Evolutionary conservation across 2,113 vertebrate genomes (phyloP).

Genomic region (Mirounga angustirostris): DNA sequence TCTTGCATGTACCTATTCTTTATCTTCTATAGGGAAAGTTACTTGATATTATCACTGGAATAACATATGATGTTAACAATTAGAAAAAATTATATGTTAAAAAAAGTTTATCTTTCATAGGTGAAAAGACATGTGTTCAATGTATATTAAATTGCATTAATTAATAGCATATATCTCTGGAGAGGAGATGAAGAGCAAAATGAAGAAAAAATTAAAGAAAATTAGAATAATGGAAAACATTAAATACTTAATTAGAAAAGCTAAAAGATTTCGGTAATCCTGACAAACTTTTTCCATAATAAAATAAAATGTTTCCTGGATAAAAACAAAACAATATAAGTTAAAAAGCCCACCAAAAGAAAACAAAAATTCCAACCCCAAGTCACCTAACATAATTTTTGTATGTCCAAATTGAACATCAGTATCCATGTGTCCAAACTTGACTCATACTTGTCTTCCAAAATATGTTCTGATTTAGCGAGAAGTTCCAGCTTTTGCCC

Average conservation of each 20-base stretch:
- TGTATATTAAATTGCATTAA: not conserved
- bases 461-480: not conserved
- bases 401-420: not conserved
- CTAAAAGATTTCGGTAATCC: not conserved
- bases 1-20: not conserved
- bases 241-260: not conserved
- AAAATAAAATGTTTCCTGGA: not conserved
- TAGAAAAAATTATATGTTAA: not conserved
- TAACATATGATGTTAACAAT: not conserved
- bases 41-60: not conserved
- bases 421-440: not conserved
- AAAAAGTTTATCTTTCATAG: not conserved
- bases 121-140: not conserved
- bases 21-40: not conserved
- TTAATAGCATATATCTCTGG: not conserved
- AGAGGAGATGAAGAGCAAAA: not conserved
- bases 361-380: not conserved
- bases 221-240: not conserved
- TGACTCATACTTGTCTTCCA: not conserved
- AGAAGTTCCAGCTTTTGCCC: not conserved
- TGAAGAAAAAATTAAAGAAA: not conserved
- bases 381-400: not conserved
- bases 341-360: not conserved
- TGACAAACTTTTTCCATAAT: not conserved
- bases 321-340: not conserved